These are phyloP conservation scores for Meloidogyne chitwoodi DNA, from an alignment of 1,140 invertebrate species.

Conservation along the genomic window DNA sequence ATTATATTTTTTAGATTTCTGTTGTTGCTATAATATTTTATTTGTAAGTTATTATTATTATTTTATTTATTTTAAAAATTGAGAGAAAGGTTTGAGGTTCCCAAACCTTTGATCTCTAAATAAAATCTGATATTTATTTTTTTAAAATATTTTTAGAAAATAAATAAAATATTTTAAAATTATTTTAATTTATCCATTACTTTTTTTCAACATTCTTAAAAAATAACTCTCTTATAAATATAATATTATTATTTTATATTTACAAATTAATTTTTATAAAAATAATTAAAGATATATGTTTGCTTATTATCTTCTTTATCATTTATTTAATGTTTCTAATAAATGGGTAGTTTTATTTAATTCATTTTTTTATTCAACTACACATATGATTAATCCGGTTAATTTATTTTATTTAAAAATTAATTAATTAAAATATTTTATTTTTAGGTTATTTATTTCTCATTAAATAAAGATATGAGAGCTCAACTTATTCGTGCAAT, in stretches of 20 bases:
- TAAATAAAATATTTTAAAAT: too few species aligned
- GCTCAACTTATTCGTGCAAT: slow-evolving; percentile 37
- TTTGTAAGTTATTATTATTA: slow-evolving; percentile 53
- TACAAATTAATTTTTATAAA: neutral
- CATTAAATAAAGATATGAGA: slow-evolving; percentile 56
- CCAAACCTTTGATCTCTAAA: too few species aligned
- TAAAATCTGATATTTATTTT: too few species aligned
- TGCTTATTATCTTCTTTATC: slow-evolving; percentile 56
- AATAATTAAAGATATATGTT: neutral
- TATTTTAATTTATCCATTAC: too few species aligned
- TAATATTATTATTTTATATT: too few species aligned
- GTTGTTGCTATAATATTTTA: slow-evolving; percentile 59
- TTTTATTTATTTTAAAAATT: too few species aligned
- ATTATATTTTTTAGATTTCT: slow-evolving; percentile 48
- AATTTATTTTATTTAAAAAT: neutral
- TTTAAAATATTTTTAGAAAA: too few species aligned
- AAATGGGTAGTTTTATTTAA: slow-evolving; percentile 58
- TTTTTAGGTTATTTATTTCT: slow-evolving; percentile 39
- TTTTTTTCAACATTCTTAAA: too few species aligned
- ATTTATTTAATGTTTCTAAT: slow-evolving; percentile 49
- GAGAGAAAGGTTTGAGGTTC: too few species aligned
- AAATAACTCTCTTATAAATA: too few species aligned
- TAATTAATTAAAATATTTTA: neutral
- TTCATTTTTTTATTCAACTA: slow-evolving; percentile 58
- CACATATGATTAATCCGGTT: slow-evolving; percentile 59